A percentile compares a stretch with the other conserved stretches of the same genome.
Conservation (phyloP, 2,797 vertebrate species). For the Leucoraja ocellata region DNA sequence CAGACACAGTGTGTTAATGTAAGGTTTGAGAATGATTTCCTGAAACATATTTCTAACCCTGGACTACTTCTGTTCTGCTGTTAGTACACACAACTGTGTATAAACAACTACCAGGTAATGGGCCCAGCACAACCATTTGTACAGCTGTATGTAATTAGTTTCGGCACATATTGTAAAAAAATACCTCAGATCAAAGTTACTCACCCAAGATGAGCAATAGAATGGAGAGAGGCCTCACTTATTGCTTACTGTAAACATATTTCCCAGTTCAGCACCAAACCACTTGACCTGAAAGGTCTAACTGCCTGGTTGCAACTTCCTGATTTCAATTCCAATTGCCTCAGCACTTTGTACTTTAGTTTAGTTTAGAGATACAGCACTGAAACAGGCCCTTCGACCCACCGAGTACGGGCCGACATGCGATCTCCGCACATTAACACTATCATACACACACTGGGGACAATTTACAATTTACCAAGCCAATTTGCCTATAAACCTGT, state of each 20-base stretch:
- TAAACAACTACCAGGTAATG: constrained; percentile 1
- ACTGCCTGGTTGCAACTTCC: background rate
- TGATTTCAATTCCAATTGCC: background rate
- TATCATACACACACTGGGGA: too few species aligned
- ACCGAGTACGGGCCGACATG: too few species aligned
- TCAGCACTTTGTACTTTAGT: background rate
- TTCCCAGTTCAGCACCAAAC: background rate
- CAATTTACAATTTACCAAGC: too few species aligned
- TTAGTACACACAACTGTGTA: background rate
- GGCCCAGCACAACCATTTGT: background rate
- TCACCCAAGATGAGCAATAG: background rate
- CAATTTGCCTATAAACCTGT: too few species aligned
- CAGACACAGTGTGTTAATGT: background rate
- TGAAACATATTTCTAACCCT: background rate
- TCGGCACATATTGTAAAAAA: background rate
- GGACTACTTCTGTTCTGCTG: background rate
- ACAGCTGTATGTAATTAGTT: constrained; percentile 15
- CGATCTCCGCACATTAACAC: too few species aligned
- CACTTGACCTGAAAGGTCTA: background rate
- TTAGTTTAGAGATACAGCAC: too few species aligned
- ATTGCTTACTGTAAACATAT: too few species aligned
- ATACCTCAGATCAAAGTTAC: background rate
- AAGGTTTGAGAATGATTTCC: background rate
- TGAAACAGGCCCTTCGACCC: too few species aligned
- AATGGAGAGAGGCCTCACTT: background rate